Percentiles rank a stretch among this genome's conserved stretches.
phyloP scores from a whole-genome alignment of 2,888 invertebrate genomes.

The Drosophila acutilabella region DNA sequence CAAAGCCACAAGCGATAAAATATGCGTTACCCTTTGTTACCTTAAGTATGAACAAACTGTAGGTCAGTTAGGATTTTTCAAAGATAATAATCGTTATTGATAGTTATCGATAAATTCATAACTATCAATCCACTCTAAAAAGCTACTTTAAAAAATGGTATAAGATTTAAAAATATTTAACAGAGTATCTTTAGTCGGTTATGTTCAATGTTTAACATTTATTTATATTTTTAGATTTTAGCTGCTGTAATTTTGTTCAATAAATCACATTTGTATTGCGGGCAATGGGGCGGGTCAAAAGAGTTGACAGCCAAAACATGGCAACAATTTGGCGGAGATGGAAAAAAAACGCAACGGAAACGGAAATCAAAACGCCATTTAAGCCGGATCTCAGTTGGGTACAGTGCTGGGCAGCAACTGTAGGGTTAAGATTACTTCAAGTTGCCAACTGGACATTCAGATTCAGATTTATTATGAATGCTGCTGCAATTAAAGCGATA shows the following conservation, averaged over 20 bases:
- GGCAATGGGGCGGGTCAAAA: slow-evolving; percentile 22
- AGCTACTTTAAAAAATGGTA: too few relatives aligned
- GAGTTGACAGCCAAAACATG: slow-evolving; percentile 37
- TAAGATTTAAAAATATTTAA: too few relatives aligned
- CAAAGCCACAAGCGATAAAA: slow-evolving; percentile 58
- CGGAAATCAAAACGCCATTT: slow-evolving; percentile 68
- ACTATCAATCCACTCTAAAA: too few relatives aligned
- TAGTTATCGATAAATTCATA: neutral
- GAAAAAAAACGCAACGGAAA: slow-evolving; percentile 56
- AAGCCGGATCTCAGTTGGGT: slow-evolving; percentile 48
- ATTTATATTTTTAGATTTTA: slow-evolving; percentile 12
- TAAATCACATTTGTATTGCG: slow-evolving; percentile 64
- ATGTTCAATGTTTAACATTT: neutral
- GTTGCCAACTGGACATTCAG: neutral
- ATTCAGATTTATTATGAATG: slow-evolving; percentile 35
- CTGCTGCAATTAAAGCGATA: slow-evolving; percentile 60
- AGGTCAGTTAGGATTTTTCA: too few relatives aligned
- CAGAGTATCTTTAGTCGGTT: slow-evolving; percentile 16
- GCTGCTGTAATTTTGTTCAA: slow-evolving; percentile 54
- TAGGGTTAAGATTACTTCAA: neutral
- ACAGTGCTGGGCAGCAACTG: neutral
- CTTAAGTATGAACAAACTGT: too few relatives aligned
- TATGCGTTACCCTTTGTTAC: slow-evolving; percentile 35
- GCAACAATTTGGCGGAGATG: slow-evolving; percentile 53
- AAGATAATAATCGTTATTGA: too few relatives aligned